Evolutionary conservation across 2,888 invertebrate genomes (phyloP).

Genomic region (Tenthredo notha): DNA sequence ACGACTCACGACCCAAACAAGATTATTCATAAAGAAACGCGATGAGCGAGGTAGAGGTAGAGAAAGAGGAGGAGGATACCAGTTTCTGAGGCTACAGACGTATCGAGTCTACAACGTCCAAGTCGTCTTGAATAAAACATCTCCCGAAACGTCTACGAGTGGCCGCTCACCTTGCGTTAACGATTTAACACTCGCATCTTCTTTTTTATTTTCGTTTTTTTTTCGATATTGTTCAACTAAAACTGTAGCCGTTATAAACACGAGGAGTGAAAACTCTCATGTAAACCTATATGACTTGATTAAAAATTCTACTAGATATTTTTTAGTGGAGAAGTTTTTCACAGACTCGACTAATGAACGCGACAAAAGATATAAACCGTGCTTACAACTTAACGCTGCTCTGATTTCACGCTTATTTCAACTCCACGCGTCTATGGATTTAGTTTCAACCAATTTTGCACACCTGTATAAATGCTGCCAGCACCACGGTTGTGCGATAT

Average conservation of each 20-base stretch:
- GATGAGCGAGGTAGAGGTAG: not conserved
- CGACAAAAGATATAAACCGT: conserved; percentile 22
- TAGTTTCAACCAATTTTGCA: conserved; percentile 37
- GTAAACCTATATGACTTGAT: not conserved
- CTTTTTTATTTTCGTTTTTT: not conserved
- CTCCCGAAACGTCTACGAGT: not conserved
- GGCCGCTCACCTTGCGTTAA: conserved; percentile 29
- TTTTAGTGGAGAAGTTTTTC: not conserved
- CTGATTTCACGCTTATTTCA: conserved; percentile 41
- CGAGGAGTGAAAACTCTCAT: not conserved
- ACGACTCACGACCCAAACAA: conserved; percentile 45
- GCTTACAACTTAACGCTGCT: conserved; percentile 33
- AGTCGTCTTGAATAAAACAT: conserved; percentile 49
- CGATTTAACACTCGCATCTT: conserved; percentile 29
- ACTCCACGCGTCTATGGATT: conserved; percentile 6
- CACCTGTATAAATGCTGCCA: conserved; percentile 11
- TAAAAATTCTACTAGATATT: not conserved
- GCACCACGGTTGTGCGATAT: not conserved
- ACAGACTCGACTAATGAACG: conserved; percentile 17
- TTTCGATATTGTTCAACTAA: not conserved
- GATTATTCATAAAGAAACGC: conserved; percentile 50
- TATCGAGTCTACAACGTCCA: conserved; percentile 28
- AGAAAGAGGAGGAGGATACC: conserved; percentile 1
- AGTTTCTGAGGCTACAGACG: conserved; percentile 37
- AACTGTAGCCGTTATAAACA: not conserved